These are phyloP conservation scores for Muscidifurax raptorellus DNA, from an alignment of 1,140 invertebrate species.

Conservation along the genomic window DNA sequence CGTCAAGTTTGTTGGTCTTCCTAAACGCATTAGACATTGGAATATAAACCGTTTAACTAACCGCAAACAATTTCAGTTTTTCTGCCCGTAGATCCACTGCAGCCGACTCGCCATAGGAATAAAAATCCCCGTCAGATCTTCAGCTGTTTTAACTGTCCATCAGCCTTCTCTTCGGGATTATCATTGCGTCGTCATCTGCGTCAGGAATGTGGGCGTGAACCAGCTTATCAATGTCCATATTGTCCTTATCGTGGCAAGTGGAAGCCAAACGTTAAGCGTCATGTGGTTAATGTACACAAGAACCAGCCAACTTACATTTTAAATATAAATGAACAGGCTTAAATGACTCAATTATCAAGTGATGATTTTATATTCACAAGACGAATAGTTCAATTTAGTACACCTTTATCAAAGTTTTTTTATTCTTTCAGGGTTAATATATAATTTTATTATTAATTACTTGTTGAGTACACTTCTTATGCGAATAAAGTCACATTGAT, in stretches of 20 bases:
- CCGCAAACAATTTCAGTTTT: background rate
- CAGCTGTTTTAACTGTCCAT: conserved; percentile 71
- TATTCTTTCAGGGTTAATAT: background rate
- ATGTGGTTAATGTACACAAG: conserved; percentile 67
- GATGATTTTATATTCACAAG: too few species aligned
- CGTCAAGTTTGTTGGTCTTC: background rate
- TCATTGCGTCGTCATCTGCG: conserved; percentile 77
- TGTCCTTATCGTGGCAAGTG: conserved; percentile 75
- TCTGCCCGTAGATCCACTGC: conserved; percentile 13
- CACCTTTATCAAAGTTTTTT: too few species aligned
- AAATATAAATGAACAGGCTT: background rate
- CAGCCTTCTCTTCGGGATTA: conserved; percentile 75
- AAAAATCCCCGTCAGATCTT: background rate
- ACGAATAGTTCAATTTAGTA: too few species aligned
- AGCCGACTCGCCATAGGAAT: background rate
- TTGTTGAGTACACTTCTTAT: background rate
- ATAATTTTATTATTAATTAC: background rate
- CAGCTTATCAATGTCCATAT: conserved; percentile 77
- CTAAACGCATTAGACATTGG: background rate
- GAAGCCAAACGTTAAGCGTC: conserved; percentile 68
- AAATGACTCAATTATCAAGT: too few species aligned
- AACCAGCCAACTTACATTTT: conserved; percentile 56
- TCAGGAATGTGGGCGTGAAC: conserved; percentile 80
- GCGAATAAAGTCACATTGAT: background rate
- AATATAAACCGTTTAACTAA: background rate